A percentile compares a stretch with the other conserved stretches of the same genome.
These are phyloP conservation scores for Porites divaricata DNA, from an alignment of 92 coral and sea anemone genomes.

Conservation along the genomic window DNA sequence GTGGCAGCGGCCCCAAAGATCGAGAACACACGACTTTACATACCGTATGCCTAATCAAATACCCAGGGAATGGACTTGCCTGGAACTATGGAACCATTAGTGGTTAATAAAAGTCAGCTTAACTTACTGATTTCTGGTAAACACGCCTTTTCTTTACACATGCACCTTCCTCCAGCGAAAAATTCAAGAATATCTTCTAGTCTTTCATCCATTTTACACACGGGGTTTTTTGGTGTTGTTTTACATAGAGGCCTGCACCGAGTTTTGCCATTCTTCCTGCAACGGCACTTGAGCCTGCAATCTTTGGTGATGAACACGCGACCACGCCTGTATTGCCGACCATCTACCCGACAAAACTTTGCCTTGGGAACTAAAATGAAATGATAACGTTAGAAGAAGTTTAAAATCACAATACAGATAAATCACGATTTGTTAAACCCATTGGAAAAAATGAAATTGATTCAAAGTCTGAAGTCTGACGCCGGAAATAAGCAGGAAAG, in stretches of 20 bases:
- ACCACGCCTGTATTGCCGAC: constrained; percentile 59
- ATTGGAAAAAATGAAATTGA: too few species aligned
- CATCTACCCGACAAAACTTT: constrained; percentile 57
- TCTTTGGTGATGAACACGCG: constrained; percentile 67
- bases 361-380: constrained; percentile 27
- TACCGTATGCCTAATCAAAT: too few species aligned
- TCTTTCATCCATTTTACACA: constrained; percentile 59
- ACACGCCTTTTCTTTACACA: constrained; percentile 59
- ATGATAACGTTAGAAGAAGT: background rate
- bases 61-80: too few species aligned
- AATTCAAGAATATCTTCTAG: constrained; percentile 27
- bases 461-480: too few species aligned
- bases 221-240: constrained; percentile 24
- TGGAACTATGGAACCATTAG: too few species aligned
- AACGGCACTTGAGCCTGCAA: constrained; percentile 81
- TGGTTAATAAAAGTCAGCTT: background rate
- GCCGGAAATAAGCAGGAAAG: too few species aligned
- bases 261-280: constrained; percentile 66
- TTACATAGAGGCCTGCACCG: constrained; percentile 76
- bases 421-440: too few species aligned
- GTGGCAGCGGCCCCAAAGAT: too few species aligned
- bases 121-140: constrained; percentile 28
- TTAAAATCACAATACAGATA: too few species aligned
- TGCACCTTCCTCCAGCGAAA: constrained; percentile 69
- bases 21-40: too few species aligned